Conservation (phyloP, 2,888 invertebrate species). For the Andrena flavipes region DNA sequence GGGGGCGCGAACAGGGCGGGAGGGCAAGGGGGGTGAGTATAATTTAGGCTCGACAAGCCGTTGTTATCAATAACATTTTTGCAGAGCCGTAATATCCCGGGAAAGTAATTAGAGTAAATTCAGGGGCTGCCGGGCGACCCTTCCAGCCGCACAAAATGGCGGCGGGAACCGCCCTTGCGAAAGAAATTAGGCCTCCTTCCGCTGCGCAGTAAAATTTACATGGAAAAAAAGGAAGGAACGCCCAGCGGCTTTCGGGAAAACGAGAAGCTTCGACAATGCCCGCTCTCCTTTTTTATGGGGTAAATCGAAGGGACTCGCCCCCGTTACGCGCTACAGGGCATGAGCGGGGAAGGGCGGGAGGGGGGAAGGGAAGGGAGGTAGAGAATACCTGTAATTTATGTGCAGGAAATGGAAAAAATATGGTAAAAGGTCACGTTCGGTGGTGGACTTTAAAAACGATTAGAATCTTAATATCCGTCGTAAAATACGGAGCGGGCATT, state of each 20-base stretch:
- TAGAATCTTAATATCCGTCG: constrained; percentile 65
- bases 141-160: constrained; percentile 82
- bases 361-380: no score
- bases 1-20: not conserved
- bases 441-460: constrained; percentile 64
- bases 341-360: no score
- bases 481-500: constrained; percentile 52
- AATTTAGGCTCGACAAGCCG: constrained; percentile 73
- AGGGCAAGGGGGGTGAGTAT: constrained; percentile 41
- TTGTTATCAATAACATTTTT: constrained; percentile 83
- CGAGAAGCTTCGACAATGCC: constrained; percentile 70
- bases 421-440: constrained; percentile 64
- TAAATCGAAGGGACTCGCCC: constrained; percentile 70
- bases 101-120: constrained; percentile 84
- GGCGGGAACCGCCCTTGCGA: constrained; percentile 81
- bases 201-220: constrained; percentile 78
- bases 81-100: constrained; percentile 79
- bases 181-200: constrained; percentile 81
- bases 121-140: constrained; percentile 79
- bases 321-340: constrained; percentile 55
- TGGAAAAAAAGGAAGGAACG: constrained; percentile 75
- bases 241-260: constrained; percentile 72
- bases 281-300: constrained; percentile 62
- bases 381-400: constrained; percentile 71
- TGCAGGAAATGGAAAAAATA: constrained; percentile 69